Percentiles rank a stretch among this genome's conserved stretches.
Conservation (phyloP, 1,140 invertebrate genomes). For the Scaptodrosophila lebanonensis region DNA sequence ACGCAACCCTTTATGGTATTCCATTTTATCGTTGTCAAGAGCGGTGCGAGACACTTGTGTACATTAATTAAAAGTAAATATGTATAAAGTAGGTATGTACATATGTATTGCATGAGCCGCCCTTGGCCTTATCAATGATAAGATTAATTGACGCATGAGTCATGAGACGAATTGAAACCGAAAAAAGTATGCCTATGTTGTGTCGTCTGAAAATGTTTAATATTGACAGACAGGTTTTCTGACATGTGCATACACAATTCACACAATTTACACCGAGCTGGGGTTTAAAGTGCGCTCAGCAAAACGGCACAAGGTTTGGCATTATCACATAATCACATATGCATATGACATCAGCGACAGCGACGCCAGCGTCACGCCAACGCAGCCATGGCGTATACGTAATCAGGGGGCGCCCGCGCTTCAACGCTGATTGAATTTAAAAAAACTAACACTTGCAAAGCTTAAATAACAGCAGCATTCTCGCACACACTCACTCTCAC, state of each 20-base stretch:
- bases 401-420: constrained; percentile 22
- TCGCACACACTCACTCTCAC: neutral
- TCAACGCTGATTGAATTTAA: constrained; percentile 30
- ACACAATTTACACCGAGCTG: constrained; percentile 22
- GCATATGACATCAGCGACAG: constrained; percentile 64
- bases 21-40: constrained; percentile 2
- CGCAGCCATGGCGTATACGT: constrained; percentile 48
- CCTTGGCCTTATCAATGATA: constrained; percentile 75
- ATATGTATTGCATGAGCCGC: constrained; percentile 21
- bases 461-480: neutral
- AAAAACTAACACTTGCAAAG: no score
- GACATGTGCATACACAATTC: constrained; percentile 27
- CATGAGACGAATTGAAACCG: constrained; percentile 11
- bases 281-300: constrained; percentile 32
- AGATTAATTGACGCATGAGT: constrained; percentile 63
- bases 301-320: constrained; percentile 63
- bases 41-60: constrained; percentile 30
- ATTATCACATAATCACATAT: constrained; percentile 73
- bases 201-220: constrained; percentile 3
- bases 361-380: neutral
- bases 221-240: constrained; percentile 8
- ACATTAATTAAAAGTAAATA: constrained; percentile 13
- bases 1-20: no score
- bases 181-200: constrained; percentile 37
- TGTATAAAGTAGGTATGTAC: constrained; percentile 8